Evolutionary conservation across 2,113 vertebrate genomes (phyloP), one percentile per base, ranked within the genome.

Genomic region (Bubo blakistoni): DNA sequence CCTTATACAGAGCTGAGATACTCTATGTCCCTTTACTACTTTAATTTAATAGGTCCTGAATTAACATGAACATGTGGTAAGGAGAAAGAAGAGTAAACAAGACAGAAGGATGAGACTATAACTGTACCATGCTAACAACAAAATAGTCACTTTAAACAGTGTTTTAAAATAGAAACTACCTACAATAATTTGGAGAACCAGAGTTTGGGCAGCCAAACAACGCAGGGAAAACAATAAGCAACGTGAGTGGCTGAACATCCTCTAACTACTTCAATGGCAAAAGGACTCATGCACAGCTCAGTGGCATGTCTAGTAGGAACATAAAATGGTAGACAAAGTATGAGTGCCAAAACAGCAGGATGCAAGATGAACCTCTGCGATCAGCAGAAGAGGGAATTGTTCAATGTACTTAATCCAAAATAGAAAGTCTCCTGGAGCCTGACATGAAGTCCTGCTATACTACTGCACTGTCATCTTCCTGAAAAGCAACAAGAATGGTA

Each of bases 241-340:
- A 49, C 0, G 0, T 15, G 58, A 52, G 22, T 65, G 25, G 61
- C 26, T 70, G 27, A 38, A 91, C 2, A 1, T 59, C 9, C 12
- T 15, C 10, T 46, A 20, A 40, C 29, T 67, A 32, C 40, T 92
- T 86, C 20, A 73, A 19, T 7, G 15, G 44, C 34, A 73, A 86
- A 91, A 36, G 4, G 13, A 65, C 20, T 86, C 25, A 25, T 32
- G 8, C 32, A 16, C 6, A 80, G n/a, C 40, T 91, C 49, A 40
- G 29, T 57, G 54, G 30, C 30, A 36, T 4, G 16, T 69, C 40
- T 70, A 42, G 32, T 3, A 90, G 86, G 77, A 86, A n/a, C 22
- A 46, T 40, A 67, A 86, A 76, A 71, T 51, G 29, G 44, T 67
- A 86, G 74, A n/a, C 10, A 59, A 84, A 90, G 16, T 38, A 15